Percentiles rank a stretch among this genome's conserved stretches.
Evolutionary conservation across 2,113 vertebrate species (phyloP).

Genomic region (Triplophysa rosa): DNA sequence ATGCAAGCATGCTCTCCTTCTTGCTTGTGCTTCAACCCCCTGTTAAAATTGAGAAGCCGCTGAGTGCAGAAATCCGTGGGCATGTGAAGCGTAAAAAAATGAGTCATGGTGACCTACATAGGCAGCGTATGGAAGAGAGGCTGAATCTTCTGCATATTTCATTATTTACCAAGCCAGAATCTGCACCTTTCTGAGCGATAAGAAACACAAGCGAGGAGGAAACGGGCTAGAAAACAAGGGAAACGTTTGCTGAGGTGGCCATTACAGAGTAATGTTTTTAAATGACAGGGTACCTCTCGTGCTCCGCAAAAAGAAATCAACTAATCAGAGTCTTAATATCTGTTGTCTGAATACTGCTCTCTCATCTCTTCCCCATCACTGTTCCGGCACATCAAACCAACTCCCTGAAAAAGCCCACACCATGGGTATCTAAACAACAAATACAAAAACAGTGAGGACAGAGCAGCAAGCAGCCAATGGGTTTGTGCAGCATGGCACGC

Average conservation of each 20-base stretch:
- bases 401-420: not conserved
- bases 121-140: slow-evolving; percentile 59
- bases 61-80: slow-evolving; percentile 65
- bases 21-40: slow-evolving; percentile 24
- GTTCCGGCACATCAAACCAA: not conserved
- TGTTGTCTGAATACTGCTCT: not conserved
- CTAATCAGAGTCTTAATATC: slow-evolving; percentile 19
- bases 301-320: not conserved
- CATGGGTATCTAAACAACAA: not conserved
- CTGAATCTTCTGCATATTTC: slow-evolving; percentile 71
- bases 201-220: slow-evolving; percentile 47
- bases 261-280: slow-evolving; percentile 36
- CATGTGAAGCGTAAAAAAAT: slow-evolving; percentile 76
- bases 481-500: not conserved
- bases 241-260: slow-evolving; percentile 15
- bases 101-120: slow-evolving; percentile 81
- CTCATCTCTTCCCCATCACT: slow-evolving; percentile 5
- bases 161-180: slow-evolving; percentile 72
- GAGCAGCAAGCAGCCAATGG: not conserved
- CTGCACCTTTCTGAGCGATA: slow-evolving; percentile 60
- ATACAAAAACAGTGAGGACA: not conserved
- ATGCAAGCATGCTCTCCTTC: not conserved
- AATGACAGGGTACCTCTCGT: slow-evolving; percentile 11
- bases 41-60: slow-evolving; percentile 65
- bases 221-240: slow-evolving; percentile 31